phyloP scores from a whole-genome alignment of 2,888 invertebrate species.

The Pasiphila rectangulata region DNA sequence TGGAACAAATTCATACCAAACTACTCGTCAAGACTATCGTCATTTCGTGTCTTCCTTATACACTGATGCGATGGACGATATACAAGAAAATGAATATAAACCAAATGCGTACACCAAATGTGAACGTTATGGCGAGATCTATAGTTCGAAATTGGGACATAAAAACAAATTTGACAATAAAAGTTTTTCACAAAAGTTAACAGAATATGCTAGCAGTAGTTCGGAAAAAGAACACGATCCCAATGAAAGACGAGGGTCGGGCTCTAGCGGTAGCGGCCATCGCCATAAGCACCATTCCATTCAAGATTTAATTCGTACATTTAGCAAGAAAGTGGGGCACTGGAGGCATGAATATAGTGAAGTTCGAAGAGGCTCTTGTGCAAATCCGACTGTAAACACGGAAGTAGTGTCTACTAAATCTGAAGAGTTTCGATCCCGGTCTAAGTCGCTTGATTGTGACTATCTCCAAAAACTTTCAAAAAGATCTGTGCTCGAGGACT shows the following conservation, averaged over 20 bases:
- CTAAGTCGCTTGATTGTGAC: conserved; percentile 87
- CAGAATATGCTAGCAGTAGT: conserved; percentile 48
- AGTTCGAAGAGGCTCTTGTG: conserved; percentile 67
- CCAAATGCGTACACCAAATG: conserved; percentile 74
- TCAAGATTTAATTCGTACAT: conserved; percentile 88
- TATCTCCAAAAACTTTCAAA: conserved; percentile 59
- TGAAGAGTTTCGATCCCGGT: conserved; percentile 87
- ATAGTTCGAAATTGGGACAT: conserved; percentile 59
- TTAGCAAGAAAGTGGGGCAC: conserved; percentile 87
- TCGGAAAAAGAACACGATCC: conserved; percentile 50
- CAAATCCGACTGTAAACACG: conserved; percentile 69
- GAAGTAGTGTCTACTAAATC: conserved; percentile 64
- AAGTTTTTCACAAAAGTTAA: conserved; percentile 68
- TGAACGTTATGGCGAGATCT: conserved; percentile 74
- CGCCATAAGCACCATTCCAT: conserved; percentile 85
- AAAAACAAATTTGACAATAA: conserved; percentile 65
- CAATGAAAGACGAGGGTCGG: conserved; percentile 62
- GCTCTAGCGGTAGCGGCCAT: conserved; percentile 55
- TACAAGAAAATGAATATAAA: conserved; percentile 70
- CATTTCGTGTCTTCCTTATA: conserved; percentile 70
- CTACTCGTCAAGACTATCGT: conserved; percentile 63
- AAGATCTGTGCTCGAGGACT: conserved; percentile 84
- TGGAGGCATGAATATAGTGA: conserved; percentile 83
- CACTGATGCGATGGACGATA: conserved; percentile 73
- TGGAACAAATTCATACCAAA: conserved; percentile 54